Percentiles rank a stretch among this genome's conserved stretches.
These are phyloP conservation scores for Brachymystax lenok DNA, from an alignment of 2,797 vertebrate species.

Conservation along the genomic window DNA sequence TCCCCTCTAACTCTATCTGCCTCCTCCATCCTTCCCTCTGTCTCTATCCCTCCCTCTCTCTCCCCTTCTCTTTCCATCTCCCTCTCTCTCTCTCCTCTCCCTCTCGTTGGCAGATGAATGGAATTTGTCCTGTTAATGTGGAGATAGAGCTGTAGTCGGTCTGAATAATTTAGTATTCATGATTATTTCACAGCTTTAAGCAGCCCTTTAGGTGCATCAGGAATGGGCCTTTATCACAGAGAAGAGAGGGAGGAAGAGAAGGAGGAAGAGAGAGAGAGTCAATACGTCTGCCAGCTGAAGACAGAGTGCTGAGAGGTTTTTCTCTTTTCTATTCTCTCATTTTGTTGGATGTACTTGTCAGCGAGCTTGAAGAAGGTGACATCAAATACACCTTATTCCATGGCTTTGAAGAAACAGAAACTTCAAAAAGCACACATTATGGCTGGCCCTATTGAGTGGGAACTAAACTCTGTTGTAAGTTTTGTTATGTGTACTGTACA, in stretches of 20 bases:
- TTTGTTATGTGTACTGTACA: neutral
- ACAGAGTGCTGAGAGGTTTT: conserved; percentile 5
- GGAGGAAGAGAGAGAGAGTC: neutral
- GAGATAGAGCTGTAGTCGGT: conserved; percentile 23
- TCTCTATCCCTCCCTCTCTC: neutral
- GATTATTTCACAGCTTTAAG: conserved; percentile 45
- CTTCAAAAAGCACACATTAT: neutral
- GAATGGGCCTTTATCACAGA: conserved; percentile 26
- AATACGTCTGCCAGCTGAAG: conserved; percentile 3
- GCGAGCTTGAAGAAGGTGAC: neutral
- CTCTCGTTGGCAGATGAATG: conserved; percentile 13
- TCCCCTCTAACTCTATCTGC: neutral
- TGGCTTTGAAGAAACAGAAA: neutral
- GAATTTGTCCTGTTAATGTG: conserved; percentile 32
- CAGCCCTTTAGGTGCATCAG: conserved; percentile 31
- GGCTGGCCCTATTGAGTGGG: neutral
- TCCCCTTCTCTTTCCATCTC: neutral
- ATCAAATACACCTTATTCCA: neutral
- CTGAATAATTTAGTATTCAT: conserved; percentile 49
- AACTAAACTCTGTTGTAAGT: conserved; percentile 1
- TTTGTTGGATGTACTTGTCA: neutral
- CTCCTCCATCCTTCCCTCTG: neutral
- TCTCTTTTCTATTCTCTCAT: neutral
- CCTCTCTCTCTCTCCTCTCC: neutral
- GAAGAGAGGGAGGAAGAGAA: neutral